Base-by-base conservation (phyloP, 2,888 invertebrate species). In the Mesorhabditis belari region DNA sequence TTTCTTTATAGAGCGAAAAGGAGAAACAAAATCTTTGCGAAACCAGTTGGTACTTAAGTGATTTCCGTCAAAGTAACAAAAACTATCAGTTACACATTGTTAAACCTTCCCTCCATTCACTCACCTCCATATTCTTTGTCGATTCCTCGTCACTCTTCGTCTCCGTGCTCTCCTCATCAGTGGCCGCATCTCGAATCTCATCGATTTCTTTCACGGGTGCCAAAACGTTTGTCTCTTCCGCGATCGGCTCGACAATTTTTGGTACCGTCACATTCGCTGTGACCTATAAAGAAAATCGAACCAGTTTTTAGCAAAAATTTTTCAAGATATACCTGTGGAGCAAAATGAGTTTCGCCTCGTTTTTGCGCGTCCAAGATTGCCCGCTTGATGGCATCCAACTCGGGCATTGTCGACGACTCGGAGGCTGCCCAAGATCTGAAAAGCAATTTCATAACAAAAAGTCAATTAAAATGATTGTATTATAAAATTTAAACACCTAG, bases 371-470 rank as follows among this genome's bases (percentile, higher is more conserved):
- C 75, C 27, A 71, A 56, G 49, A 80, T 57, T 19, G 75, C 56
- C 24, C 69, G 64, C 29, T 73, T 70, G 29, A 78, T 70, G 26
- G 69, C 58, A 49, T 77, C 79, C 19, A 71, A 64, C 58, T 77
- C 78, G 26, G 65, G 58, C 63, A 69, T 65, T 6, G 66, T 66
- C 19, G 67, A 69, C 5, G 80, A 80, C 56, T 74, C 73, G 2
- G 73, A 73, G 5, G 73, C 76, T 0, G 78, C 78, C 77, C 79
- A 80, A 5, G 80, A 80, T 52, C 78, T 67, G 23, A 26, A 52
- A 56, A 6, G n/a, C 28, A 49, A 55, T 23, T n/a, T 12, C n/a
- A 52, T 53, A 9, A 56, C 6, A 6, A 21, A 12, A 24, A 23
- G 17, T 49, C 49, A 57, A 57, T 21, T 29, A 21, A 24, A 27